Evolutionary conservation across 2,888 invertebrate genomes (phyloP).

Genomic region (Troglohyphantes excavatus): DNA sequence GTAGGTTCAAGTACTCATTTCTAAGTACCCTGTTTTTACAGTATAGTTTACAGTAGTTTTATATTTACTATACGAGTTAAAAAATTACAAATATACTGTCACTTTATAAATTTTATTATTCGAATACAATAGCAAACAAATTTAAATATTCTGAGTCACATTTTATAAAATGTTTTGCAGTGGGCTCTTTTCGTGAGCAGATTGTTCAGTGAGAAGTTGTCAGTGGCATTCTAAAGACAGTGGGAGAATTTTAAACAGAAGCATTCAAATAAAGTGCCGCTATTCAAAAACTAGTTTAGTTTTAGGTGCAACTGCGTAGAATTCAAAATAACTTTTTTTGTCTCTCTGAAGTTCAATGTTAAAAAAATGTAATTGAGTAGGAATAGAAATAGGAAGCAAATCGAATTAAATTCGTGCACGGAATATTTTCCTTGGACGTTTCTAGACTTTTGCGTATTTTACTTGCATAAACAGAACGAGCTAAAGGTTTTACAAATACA

Average conservation of each 20-base stretch:
- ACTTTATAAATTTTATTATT: too few relatives aligned
- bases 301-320: not conserved
- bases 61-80: too few relatives aligned
- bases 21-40: too few relatives aligned
- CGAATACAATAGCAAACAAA: too few relatives aligned
- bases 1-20: too few relatives aligned
- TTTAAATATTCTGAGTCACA: too few relatives aligned
- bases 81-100: too few relatives aligned
- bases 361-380: not conserved
- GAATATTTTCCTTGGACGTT: not conserved
- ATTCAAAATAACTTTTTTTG: not conserved
- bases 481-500: not conserved
- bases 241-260: not conserved
- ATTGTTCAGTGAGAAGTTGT: not conserved
- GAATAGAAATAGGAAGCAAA: constrained; percentile 1
- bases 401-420: constrained; percentile 5
- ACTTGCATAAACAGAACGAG: not conserved
- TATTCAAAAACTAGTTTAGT: not conserved
- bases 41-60: too few relatives aligned
- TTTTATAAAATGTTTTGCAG: too few relatives aligned
- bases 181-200: too few relatives aligned
- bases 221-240: not conserved
- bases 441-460: not conserved
- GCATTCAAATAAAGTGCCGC: constrained; percentile 1
- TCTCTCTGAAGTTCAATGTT: not conserved